Evolutionary conservation across 2,888 invertebrate genomes (phyloP).

Genomic region (Psococerastis gibbosa): DNA sequence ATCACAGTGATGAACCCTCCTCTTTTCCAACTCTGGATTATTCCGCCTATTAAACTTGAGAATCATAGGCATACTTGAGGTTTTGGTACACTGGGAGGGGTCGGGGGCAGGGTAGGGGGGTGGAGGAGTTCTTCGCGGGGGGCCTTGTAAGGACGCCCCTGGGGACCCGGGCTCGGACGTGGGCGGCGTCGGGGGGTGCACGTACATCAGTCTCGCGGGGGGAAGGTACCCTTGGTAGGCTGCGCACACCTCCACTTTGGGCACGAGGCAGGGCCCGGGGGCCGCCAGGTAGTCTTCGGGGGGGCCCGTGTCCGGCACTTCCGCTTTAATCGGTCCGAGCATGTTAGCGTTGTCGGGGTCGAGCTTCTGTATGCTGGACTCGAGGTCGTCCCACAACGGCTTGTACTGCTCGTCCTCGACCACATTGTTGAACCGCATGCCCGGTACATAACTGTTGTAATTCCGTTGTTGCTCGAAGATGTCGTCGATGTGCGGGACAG

Average conservation of each 20-base stretch:
- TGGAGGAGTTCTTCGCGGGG: constrained; percentile 51
- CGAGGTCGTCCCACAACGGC: constrained; percentile 76
- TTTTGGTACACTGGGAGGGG: constrained; percentile 11
- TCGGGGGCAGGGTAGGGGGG: constrained; percentile 47
- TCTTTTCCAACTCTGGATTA: constrained; percentile 90
- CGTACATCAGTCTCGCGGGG: constrained; percentile 49
- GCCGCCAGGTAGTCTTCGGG: constrained; percentile 6
- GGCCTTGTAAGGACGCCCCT: constrained; percentile 44
- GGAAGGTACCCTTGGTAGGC: constrained; percentile 28
- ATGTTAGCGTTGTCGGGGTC: constrained; percentile 81
- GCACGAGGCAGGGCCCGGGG: constrained; percentile 4
- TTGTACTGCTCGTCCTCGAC: constrained; percentile 68
- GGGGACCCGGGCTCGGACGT: constrained; percentile 77
- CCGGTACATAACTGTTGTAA: constrained; percentile 37
- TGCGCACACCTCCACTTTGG: constrained; percentile 8
- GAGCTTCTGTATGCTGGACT: constrained; percentile 74
- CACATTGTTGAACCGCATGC: constrained; percentile 32
- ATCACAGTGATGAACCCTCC: constrained; percentile 91
- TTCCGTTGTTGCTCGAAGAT: constrained; percentile 41
- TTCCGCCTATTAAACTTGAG: constrained; percentile 81
- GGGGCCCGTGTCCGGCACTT: constrained; percentile 34
- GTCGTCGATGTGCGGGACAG: constrained; percentile 42
- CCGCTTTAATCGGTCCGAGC: constrained; percentile 61
- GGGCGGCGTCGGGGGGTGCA: constrained; percentile 70
- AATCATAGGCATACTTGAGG: constrained; percentile 24